Base-by-base conservation (phyloP, 2,113 vertebrate species). In the Laterallus jamaicensis region DNA sequence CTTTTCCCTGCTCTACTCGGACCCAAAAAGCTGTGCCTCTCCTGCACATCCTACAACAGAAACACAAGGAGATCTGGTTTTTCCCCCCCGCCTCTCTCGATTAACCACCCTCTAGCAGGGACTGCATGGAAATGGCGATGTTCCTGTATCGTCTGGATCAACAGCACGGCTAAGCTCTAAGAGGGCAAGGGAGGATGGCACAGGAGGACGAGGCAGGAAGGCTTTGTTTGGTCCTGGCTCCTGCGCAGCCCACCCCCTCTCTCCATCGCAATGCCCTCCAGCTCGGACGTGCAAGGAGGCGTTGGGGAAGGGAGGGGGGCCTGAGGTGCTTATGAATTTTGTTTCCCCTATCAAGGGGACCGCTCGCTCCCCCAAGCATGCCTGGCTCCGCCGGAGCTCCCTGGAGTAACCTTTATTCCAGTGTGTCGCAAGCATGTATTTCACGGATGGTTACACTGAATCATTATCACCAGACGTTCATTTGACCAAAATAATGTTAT, bases 371-470 rank as follows among this genome's bases (percentile, higher is more conserved):
- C 97, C 88, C 15, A 24, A 97, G 98, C 95, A 86, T 37, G 94
- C 95, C 95, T 92, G 89, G 85, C 76, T 97, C 93, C 88, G 96
- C 81, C 49, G 1, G 88, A 91, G 95, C 92, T 96, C 92, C 96
- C 97, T 93, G 86, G 83, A 95, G 54, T 90, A 96, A 97, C 97
- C 97, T 97, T 95, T 97, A 96, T 97, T 96, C 95, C 94, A 90
- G 82, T 96, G 94, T 97, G 95, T 97, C 64, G 96, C 97, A 97
- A 97, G 97, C 97, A 96, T 96, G 96, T 93, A 98, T 98, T 98
- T 98, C 98, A 98, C 92, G 98, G 98, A 97, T 98, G 98, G 98
- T 98, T 98, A 98, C 97, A 98, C 97, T 93, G 96, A 97, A 98
- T 98, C 98, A 98, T 98, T 98, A 98, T 98, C 97, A 97, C 94